Base-by-base conservation (phyloP, 35 echinoderm and acorn worm genomes). In the Ptychodera flava region DNA sequence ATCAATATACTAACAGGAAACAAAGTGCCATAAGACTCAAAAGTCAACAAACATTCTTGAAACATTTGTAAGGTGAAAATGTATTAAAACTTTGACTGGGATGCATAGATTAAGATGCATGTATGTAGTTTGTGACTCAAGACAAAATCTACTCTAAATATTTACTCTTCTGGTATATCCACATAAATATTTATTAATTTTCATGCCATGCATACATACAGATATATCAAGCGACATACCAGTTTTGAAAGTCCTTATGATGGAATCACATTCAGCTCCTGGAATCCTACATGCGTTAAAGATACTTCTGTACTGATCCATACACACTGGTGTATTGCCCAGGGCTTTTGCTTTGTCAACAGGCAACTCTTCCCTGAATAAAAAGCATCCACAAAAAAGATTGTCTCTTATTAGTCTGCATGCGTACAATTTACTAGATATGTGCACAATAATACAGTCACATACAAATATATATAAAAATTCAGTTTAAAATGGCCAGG, bases 191-290 rank as follows among this genome's bases (percentile, higher is more conserved):
- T 22, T 12, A 64, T 64, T 6, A 12, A 12, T 64, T 64, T 6
- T 6, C 45, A 64, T 6, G 6, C 6, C 6, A 64, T 64, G 22
- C 22, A 64, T 64, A 6, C 45, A 64, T 64, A 22, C 45, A 64
- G 45, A 64, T 22, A 64, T 22, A 64, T 6, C 22, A 12, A 12
- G 22, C 45, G 6, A 64, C 84, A 36, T 53, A 97, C 94, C 91
- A 81, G 91, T 88, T 79, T 93, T 97, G 78, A 93, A 97, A 37
- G 87, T 77, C 32, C 94, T 90, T 29, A 82, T 30, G 1, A 97
- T 36, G 2, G 81, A 36, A 77, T 97, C 94, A 28, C 33, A 84
- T 29, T 75, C 53, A 34, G 87, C 78, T 16, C 94, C 94, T 1
- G 94, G 94, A 28, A 89, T 76, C 31, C 94, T 78, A 0, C 87